A percentile compares a stretch with the other conserved stretches of the same genome.
phyloP scores from a whole-genome alignment of 2,888 invertebrate species.

The Leucophenga montana region DNA sequence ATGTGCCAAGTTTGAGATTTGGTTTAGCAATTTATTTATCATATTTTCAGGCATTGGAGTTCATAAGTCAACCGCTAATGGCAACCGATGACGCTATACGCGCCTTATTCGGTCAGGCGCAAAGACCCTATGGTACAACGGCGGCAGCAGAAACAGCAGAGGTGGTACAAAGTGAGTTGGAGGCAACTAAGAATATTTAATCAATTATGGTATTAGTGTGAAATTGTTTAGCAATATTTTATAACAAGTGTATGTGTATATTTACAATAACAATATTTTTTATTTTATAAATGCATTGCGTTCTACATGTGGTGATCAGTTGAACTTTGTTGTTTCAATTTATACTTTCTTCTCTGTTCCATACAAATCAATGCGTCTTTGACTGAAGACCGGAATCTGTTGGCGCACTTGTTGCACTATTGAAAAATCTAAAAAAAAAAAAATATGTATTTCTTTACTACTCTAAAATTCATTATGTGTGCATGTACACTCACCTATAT shows the following conservation, averaged over 20 bases:
- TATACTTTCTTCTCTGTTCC: conserved; percentile 43
- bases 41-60: conserved; percentile 61
- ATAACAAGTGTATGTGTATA: neutral
- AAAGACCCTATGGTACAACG: conserved; percentile 51
- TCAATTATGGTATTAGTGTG: neutral
- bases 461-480: neutral
- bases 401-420: conserved; percentile 83
- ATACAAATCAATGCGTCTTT: conserved; percentile 85
- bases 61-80: conserved; percentile 69
- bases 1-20: neutral
- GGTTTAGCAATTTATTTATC: neutral
- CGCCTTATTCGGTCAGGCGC: conserved; percentile 70
- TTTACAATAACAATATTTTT: conserved; percentile 7
- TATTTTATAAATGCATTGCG: conserved; percentile 4
- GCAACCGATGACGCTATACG: conserved; percentile 72
- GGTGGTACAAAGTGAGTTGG: neutral
- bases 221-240: conserved; percentile 11
- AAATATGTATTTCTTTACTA: conserved; percentile 45
- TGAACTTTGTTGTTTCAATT: neutral
- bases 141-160: neutral
- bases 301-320: too few species aligned
- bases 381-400: conserved; percentile 86
- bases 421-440: conserved; percentile 82
- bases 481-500: conserved; percentile 77
- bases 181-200: neutral